Conservation (phyloP, 2,888 invertebrate genomes). For the Iphiclides podalirius region DNA sequence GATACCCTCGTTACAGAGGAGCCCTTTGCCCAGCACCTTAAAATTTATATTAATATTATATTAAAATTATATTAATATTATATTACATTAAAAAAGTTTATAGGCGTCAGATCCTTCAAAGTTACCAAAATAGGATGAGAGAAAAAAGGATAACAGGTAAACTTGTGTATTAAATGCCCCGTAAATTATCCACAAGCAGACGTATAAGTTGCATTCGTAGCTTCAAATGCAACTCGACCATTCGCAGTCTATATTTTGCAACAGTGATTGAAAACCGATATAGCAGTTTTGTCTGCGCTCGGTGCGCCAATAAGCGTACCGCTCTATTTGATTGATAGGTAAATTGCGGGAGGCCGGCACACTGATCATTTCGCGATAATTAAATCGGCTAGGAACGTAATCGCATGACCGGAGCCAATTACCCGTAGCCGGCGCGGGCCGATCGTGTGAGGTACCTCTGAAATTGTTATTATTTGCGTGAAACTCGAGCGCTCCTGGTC, state of each 20-base stretch:
- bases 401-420: slow-evolving; percentile 79
- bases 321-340: slow-evolving; percentile 78
- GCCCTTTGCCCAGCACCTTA: too few species aligned
- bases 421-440: slow-evolving; percentile 59
- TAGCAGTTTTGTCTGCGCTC: slow-evolving; percentile 37
- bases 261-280: slow-evolving; percentile 55
- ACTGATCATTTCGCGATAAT: slow-evolving; percentile 78
- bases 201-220: slow-evolving; percentile 16
- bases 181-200: slow-evolving; percentile 13
- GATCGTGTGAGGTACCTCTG: slow-evolving; percentile 64
- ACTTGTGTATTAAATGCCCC: not conserved
- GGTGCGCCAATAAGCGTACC: slow-evolving; percentile 49
- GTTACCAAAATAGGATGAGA: too few species aligned
- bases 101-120: too few species aligned
- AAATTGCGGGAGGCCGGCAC: slow-evolving; percentile 75
- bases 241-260: slow-evolving; percentile 26
- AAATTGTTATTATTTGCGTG: slow-evolving; percentile 69
- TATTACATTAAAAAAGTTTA: too few species aligned
- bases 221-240: slow-evolving; percentile 15
- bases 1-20: too few species aligned
- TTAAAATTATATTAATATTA: too few species aligned
- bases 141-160: too few species aligned
- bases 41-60: too few species aligned
- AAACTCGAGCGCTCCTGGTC: slow-evolving; percentile 60
- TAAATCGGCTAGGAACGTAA: slow-evolving; percentile 77